Evolutionary conservation across 2,888 invertebrate genomes (phyloP), one percentile per base, ranked within the genome.

Genomic region (Schizotus pectinicornis): DNA sequence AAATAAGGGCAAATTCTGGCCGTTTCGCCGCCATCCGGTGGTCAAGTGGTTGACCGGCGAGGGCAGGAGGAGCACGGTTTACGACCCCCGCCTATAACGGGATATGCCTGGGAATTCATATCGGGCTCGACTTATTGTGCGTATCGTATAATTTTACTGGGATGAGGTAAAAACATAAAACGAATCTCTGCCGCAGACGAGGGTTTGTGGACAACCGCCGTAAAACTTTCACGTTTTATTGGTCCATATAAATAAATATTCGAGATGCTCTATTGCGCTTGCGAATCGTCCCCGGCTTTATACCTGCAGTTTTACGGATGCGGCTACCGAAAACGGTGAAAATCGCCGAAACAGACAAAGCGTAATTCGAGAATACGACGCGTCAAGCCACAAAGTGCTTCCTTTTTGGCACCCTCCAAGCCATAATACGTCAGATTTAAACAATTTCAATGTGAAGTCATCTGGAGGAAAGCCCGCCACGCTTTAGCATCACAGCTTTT

Each of bases 161-260:
- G 56, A 55, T 47, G 51, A 64, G 63, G 67, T 62, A 64, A 67
- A 65, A 63, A 62, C 64, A 64, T 60, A 67, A 66, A 69, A 59
- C 60, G 63, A 63, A 59, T 59, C 62, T 62, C 62, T 52, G 61
- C 64, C 61, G 59, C 64, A 51, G 61, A 59, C 56, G 38, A 56
- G 63, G 49, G 61, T 61, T 52, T 64, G 64, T 56, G 67, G 65
- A 59, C 62, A 63, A 62, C 63, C 62, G 61, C 62, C 64, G 63
- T 71, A 69, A 71, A 70, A 69, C 68, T 71, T 68, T 67, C 67
- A 69, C 69, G 67, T 71, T 69, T 69, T 71, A 69, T 69, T 68
- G 67, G 65, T 58, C 63, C 61, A 58, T 68, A 71, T 69, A 71
- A 64, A 64, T 64, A 59, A 59, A 59, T 56, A 59, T 59, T 59